Percentiles rank a stretch among this genome's conserved stretches.
phyloP scores from a whole-genome alignment of 2,888 invertebrate genomes.

The Perizoma affinitatum region DNA sequence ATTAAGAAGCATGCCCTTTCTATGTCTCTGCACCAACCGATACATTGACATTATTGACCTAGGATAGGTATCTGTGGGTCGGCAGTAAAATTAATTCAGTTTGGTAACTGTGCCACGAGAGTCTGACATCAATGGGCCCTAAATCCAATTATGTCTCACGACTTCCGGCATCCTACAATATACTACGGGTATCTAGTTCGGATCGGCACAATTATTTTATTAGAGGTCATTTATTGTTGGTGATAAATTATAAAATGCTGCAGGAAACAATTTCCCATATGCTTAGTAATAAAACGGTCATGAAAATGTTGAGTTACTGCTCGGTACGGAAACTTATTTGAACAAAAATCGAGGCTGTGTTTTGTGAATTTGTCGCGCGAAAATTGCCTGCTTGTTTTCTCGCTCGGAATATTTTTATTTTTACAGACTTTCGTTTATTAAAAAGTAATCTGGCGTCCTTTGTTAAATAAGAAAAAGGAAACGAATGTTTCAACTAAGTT shows the following conservation, averaged over 20 bases:
- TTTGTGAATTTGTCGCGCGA: constrained; percentile 7
- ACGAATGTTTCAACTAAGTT: neutral
- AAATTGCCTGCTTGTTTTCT: constrained; percentile 13
- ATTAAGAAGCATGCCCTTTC: too few species aligned
- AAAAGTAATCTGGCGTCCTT: constrained; percentile 3
- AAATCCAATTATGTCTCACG: constrained; percentile 37
- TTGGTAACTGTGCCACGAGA: constrained; percentile 31
- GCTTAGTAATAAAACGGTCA: neutral
- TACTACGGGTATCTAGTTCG: constrained; percentile 28
- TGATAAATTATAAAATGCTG: constrained; percentile 13
- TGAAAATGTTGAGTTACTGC: constrained; percentile 4
- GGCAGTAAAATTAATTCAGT: constrained; percentile 26
- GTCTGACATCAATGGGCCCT: constrained; percentile 37
- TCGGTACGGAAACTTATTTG: constrained; percentile 12
- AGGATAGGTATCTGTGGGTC: constrained; percentile 10
- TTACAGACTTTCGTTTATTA: constrained; percentile 2
- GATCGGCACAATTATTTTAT: constrained; percentile 27
- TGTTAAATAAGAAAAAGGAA: constrained; percentile 2
- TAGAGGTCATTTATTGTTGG: constrained; percentile 22
- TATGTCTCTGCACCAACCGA: too few species aligned
- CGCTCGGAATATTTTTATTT: constrained; percentile 5
- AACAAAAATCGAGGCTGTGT: constrained; percentile 18
- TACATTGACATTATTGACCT: constrained; percentile 18
- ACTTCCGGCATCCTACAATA: constrained; percentile 39
- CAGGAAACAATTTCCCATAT: neutral